Evolutionary conservation across 2,113 vertebrate species (phyloP).

Genomic region (Vombatus ursinus): DNA sequence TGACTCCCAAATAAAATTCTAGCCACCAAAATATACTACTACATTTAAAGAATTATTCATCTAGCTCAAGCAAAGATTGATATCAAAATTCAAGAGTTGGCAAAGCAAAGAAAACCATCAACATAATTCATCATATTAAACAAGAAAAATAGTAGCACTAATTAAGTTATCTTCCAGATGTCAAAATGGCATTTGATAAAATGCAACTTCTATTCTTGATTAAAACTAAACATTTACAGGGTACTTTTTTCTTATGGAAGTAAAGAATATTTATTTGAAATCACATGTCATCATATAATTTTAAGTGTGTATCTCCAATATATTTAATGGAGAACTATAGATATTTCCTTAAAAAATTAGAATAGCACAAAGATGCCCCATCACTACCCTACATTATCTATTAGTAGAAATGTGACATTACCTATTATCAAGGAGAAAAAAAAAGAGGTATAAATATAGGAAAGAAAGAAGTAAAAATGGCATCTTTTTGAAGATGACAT

Average conservation of each 20-base stretch:
- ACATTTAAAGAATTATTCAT: constrained; percentile 1
- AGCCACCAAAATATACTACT: constrained; percentile 1
- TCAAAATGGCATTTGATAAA: background rate
- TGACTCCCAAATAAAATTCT: constrained; percentile 27
- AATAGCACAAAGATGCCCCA: constrained; percentile 27
- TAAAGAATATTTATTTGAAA: constrained; percentile 47
- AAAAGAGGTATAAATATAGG: constrained; percentile 46
- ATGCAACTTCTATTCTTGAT: constrained; percentile 28
- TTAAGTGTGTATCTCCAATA: background rate
- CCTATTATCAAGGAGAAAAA: constrained; percentile 10
- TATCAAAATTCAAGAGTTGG: background rate
- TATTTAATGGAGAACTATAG: background rate
- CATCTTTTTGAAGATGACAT: constrained; percentile 43
- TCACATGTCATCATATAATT: constrained; percentile 12
- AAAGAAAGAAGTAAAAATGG: constrained; percentile 60
- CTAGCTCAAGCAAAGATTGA: constrained; percentile 16
- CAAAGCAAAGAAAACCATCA: constrained; percentile 28
- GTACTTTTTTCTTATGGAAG: constrained; percentile 30
- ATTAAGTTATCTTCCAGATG: constrained; percentile 14
- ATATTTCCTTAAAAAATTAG: constrained; percentile 29
- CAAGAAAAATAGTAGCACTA: constrained; percentile 1
- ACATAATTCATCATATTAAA: background rate
- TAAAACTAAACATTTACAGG: constrained; percentile 12
- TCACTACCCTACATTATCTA: constrained; percentile 1
- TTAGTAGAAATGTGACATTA: background rate